Evolutionary conservation across 2,113 vertebrate species (phyloP).

Genomic region (Larimichthys polyactis): DNA sequence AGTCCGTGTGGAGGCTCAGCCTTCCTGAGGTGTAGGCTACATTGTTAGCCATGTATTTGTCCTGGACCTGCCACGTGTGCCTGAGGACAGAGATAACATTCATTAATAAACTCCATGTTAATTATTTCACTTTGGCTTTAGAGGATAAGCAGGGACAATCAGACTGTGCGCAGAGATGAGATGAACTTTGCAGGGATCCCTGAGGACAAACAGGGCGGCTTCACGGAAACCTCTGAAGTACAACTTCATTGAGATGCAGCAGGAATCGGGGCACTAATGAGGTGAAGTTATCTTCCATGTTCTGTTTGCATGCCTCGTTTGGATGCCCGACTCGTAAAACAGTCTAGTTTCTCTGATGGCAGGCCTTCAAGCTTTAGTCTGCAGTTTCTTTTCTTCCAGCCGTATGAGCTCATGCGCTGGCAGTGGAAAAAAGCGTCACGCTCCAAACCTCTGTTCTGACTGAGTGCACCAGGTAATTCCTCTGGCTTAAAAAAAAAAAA

Average conservation of each 20-base stretch:
- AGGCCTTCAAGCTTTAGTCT: conserved; percentile 34
- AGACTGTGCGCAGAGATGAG: conserved; percentile 41
- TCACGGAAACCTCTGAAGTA: conserved; percentile 52
- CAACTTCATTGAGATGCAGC: conserved; percentile 68
- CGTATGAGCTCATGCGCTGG: conserved; percentile 71
- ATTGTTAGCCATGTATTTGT: conserved; percentile 93
- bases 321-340: conserved; percentile 56
- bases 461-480: conserved; percentile 77
- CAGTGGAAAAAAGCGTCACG: conserved; percentile 45
- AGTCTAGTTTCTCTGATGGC: conserved; percentile 36
- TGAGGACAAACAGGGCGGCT: conserved; percentile 39
- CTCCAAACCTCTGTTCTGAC: conserved; percentile 74
- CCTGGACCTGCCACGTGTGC: conserved; percentile 96
- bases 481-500: conserved; percentile 50
- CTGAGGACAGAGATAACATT: conserved; percentile 79
- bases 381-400: conserved; percentile 53
- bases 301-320: conserved; percentile 62
- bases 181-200: conserved; percentile 49
- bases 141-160: conserved; percentile 52
- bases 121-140: conserved; percentile 49
- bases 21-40: conserved; percentile 93
- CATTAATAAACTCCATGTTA: conserved; percentile 36
- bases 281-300: conserved; percentile 61
- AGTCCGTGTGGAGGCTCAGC: conserved; percentile 93
- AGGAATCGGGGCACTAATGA: conserved; percentile 59